Evolutionary conservation across 2,888 invertebrate species (phyloP).

Genomic region (Punctoribates punctum): DNA sequence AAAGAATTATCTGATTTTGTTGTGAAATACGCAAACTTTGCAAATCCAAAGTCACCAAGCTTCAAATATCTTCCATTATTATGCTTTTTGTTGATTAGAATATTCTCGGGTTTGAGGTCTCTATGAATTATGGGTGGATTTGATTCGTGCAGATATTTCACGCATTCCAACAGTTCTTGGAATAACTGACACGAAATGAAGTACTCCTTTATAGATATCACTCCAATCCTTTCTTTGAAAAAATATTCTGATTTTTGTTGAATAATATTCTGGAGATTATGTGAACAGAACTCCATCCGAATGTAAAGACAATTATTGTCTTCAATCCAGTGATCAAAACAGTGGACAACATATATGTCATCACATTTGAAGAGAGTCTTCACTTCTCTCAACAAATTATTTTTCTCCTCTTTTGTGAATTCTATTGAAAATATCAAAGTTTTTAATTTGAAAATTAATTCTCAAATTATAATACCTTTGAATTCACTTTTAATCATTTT

Average conservation of each 20-base stretch:
- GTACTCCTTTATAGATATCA: background rate
- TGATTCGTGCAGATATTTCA: background rate
- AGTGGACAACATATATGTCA: too few species aligned
- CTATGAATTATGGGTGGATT: too few species aligned
- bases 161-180: background rate
- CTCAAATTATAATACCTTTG: too few species aligned
- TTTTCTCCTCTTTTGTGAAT: too few species aligned
- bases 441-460: too few species aligned
- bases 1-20: background rate
- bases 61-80: too few species aligned
- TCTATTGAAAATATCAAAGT: too few species aligned
- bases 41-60: too few species aligned
- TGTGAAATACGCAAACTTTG: background rate
- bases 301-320: background rate
- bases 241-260: background rate
- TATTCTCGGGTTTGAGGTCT: slow-evolving; percentile 9
- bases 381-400: background rate
- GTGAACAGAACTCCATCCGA: background rate
- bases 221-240: background rate
- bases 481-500: too few species aligned
- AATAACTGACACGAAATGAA: background rate
- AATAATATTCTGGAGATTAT: background rate
- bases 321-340: too few species aligned
- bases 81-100: background rate
- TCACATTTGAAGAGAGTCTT: background rate